Base-by-base conservation (phyloP, 1,140 invertebrate genomes). In the Cydia pomonella region DNA sequence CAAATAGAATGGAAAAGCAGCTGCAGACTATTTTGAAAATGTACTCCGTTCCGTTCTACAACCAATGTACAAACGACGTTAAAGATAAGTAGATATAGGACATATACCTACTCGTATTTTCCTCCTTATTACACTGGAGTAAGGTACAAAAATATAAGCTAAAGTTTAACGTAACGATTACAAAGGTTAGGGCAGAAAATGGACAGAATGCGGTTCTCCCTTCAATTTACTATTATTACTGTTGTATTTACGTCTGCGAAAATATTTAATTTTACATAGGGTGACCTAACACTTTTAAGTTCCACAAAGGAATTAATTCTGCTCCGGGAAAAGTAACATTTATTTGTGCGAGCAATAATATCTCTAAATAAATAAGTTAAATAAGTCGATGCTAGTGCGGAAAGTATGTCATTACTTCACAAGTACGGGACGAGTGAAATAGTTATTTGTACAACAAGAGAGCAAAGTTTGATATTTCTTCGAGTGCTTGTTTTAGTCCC, bases 1-100 rank as follows among this genome's bases (percentile, higher is more conserved):
- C 29, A 69, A 69, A 69, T 69, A 69, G 64, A 69, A 69, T 69
- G 18, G 27, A 27, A 33, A 21, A 69, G 64, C n/a, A 69, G 64
- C 64, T 69, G 27, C 16, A 33, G 21, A 59, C 53, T 59, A 9
- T 21, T 59, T 59, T 59, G 21, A 23, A 59, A 59, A 59, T 23
- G 53, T 59, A 59, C 53, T 50, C 10, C 41, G n/a, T n/a, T 44
- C 5, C n/a, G 47, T 53, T 53, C 7, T 53, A 53, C 47, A 53
- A 53, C 47, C 47, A 18, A 53, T 18, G 47, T n/a, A 53, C n/a
- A 18, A 1, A 5, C n/a, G 13, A 50, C 47, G 47, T 16, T 5
- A 50, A 50, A 50, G 4, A 50, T 29, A 29, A 29, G 4, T 4
- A 29, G 29, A 29, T 29, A 29, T n/a, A n/a, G n/a, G n/a, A n/a